Evolutionary conservation across 2,113 vertebrate genomes (phyloP), one percentile per base, ranked within the genome.

Genomic region (Paramormyrops kingsleyae): DNA sequence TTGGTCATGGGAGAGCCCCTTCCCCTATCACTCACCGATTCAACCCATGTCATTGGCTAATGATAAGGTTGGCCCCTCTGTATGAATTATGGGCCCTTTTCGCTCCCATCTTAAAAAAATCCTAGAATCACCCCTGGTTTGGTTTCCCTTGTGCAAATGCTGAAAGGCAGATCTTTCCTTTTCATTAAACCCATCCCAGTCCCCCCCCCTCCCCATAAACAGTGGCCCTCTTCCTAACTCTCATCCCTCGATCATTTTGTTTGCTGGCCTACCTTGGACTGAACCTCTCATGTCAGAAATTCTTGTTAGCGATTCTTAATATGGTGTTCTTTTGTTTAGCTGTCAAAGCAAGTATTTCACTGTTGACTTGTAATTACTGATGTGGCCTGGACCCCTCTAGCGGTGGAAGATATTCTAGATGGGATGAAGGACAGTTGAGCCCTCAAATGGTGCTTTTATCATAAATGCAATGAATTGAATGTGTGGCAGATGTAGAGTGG

Each of bases 301-400:
- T 80, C 31, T 80, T 39, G 15, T 80, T 80, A 80, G 35, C 35
- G 12, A 39, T 6, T 77, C 35, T 42, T 35, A 80, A 80, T 80
- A 80, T 42, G 4, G 74, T 80, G 74, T 80, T 42, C 6, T 77
- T 80, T 80, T 80, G 39, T 80, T 39, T 42, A 80, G 31, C 88
- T 59, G 53, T 90, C 90, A 90, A 89, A 88, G 85, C 89, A 90
- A 88, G 91, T 90, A 70, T 77, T 39, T 77, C 59, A 59, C 80
- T 83, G 24, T 42, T 87, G 13, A 50, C 49, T 47, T 31, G 49
- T 87, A 87, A 50, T 87, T 53, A 50, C n/a, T 74, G 31, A 89
- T 52, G 49, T 74, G 77, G 49, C 59, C 44, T 31, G 31, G 17
- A 77, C 27, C 46, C 59, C 88, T 77, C 31, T 5, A 9, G 13